Conservation (phyloP, 2,888 invertebrate genomes). For the Spialia ferax region DNA sequence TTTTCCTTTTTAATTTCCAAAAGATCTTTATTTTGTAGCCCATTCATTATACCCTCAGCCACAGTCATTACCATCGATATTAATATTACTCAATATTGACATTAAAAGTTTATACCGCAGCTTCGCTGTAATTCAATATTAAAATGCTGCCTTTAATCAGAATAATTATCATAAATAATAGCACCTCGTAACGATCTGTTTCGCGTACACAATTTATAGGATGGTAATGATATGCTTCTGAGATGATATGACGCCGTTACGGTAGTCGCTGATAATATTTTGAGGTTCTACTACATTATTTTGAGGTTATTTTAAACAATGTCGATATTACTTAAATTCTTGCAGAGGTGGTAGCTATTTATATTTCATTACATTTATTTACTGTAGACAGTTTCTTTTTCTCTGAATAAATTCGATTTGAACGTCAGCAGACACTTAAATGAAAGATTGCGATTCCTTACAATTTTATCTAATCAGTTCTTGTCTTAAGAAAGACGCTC, state of each 20-base stretch:
- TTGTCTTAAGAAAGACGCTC: too few species aligned
- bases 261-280: too few species aligned
- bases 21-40: constrained; percentile 8
- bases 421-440: too few species aligned
- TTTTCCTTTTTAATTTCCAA: not conserved
- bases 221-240: constrained; percentile 14
- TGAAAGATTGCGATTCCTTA: too few species aligned
- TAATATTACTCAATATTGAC: constrained; percentile 23
- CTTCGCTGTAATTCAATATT: constrained; percentile 25
- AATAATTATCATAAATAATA: constrained; percentile 33
- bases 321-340: too few species aligned
- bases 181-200: constrained; percentile 13
- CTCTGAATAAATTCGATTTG: too few species aligned
- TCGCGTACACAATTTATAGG: constrained; percentile 9
- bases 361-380: too few species aligned
- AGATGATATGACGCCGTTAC: not conserved
- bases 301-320: not conserved
- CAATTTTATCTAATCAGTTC: too few species aligned
- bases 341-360: too few species aligned
- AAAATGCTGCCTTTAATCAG: constrained; percentile 26
- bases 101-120: constrained; percentile 25
- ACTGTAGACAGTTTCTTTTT: too few species aligned
- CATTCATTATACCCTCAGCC: not conserved
- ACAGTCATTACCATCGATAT: constrained; percentile 23
- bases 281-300: not conserved